Conservation (phyloP, 2,797 vertebrate species). For the Cygnus olor region DNA sequence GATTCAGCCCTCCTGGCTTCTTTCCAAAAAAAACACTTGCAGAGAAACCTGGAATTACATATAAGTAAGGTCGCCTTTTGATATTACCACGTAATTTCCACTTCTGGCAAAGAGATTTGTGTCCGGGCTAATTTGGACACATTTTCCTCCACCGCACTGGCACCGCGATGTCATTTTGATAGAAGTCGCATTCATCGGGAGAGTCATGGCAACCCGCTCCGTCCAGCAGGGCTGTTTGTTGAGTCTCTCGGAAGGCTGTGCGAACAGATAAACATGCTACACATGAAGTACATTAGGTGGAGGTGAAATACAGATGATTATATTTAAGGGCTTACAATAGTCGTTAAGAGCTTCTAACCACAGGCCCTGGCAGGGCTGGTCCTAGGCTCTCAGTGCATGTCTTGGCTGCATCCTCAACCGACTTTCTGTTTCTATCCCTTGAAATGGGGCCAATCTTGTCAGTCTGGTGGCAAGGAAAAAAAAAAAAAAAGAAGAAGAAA, state of each 20-base stretch:
- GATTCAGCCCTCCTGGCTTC: slow-evolving; percentile 39
- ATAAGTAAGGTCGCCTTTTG: slow-evolving; percentile 73
- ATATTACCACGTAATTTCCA: slow-evolving; percentile 77
- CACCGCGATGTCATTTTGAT: slow-evolving; percentile 20
- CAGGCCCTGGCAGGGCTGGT: slow-evolving; percentile 68
- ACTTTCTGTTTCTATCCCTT: slow-evolving; percentile 72
- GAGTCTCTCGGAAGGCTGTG: slow-evolving; percentile 46
- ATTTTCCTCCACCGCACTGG: slow-evolving; percentile 59
- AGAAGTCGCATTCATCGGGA: slow-evolving; percentile 66
- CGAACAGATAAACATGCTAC: slow-evolving; percentile 56
- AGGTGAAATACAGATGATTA: slow-evolving; percentile 82
- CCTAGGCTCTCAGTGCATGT: slow-evolving; percentile 31
- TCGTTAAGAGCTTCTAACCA: slow-evolving; percentile 85
- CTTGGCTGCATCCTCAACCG: slow-evolving; percentile 63
- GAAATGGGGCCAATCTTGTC: slow-evolving; percentile 75
- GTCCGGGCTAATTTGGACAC: slow-evolving; percentile 58
- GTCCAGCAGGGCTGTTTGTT: slow-evolving; percentile 70
- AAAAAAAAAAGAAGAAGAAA: neutral
- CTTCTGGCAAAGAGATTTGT: slow-evolving; percentile 73
- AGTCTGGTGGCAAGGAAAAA: slow-evolving; percentile 57
- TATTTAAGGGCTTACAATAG: slow-evolving; percentile 84
- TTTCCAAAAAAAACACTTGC: slow-evolving; percentile 64
- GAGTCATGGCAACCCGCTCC: neutral
- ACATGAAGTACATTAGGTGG: slow-evolving; percentile 79
- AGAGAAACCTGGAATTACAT: slow-evolving; percentile 76